Conservation (phyloP, 2,888 invertebrate genomes). For the Scaeva pyrastri region DNA sequence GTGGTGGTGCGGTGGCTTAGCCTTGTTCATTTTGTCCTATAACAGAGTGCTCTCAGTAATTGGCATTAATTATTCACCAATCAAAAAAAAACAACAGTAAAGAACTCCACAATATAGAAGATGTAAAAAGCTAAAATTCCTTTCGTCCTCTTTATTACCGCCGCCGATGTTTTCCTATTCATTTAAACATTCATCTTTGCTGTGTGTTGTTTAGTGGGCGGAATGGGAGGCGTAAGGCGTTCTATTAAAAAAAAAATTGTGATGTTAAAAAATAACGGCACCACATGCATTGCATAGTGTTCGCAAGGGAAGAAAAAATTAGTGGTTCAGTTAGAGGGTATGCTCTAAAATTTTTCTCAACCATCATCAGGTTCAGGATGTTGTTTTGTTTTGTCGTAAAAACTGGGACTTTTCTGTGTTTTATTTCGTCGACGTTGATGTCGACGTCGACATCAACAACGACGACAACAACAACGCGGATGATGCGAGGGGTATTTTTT, state of each 20-base stretch:
- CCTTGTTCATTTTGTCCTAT: conserved; percentile 29
- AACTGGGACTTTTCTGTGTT: conserved; percentile 21
- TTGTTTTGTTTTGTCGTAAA: conserved; percentile 57
- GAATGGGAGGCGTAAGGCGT: conserved; percentile 29
- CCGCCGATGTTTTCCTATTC: conserved; percentile 64
- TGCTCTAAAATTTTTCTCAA: conserved; percentile 23
- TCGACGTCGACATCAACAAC: no score
- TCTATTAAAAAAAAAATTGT: not conserved
- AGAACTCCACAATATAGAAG: conserved; percentile 6
- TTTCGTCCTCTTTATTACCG: conserved; percentile 63
- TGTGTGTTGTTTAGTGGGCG: conserved; percentile 54
- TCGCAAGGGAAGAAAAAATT: conserved; percentile 42
- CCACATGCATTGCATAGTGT: conserved; percentile 47
- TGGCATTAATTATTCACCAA: conserved; percentile 76
- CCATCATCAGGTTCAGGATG: conserved; percentile 50
- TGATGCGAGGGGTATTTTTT: not conserved
- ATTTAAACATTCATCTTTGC: conserved; percentile 64
- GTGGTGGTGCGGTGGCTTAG: conserved; percentile 31
- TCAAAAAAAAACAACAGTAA: conserved; percentile 69
- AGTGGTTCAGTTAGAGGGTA: conserved; percentile 70
- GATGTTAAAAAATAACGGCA: conserved; percentile 16
- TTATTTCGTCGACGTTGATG: conserved; percentile 51
- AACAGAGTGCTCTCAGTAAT: conserved; percentile 65
- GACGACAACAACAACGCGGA: not conserved
- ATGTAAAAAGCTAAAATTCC: conserved; percentile 49